Percentiles rank a stretch among this genome's conserved stretches.
Evolutionary conservation across 2,113 vertebrate genomes (phyloP).

Genomic region (Ploceus nigricollis): DNA sequence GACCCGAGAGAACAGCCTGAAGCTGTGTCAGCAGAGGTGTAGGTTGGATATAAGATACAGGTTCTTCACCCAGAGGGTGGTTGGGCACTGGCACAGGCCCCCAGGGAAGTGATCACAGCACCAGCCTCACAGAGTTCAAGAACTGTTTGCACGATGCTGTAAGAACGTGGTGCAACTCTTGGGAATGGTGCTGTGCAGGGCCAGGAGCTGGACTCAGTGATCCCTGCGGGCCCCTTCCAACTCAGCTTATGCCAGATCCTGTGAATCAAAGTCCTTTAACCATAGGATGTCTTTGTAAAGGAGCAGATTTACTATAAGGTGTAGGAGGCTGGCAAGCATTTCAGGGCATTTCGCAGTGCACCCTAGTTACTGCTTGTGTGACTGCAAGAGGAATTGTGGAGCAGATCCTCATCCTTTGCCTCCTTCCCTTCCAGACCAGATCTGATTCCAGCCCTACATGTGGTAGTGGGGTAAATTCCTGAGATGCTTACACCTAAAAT

Average conservation of each 20-base stretch:
- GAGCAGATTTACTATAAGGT: not conserved
- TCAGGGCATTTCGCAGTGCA: not conserved
- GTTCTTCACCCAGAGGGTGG: not conserved
- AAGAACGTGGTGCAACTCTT: fast-evolving
- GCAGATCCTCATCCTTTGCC: not conserved
- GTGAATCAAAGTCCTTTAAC: not conserved
- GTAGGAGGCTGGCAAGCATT: not conserved
- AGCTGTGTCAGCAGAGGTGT: not conserved
- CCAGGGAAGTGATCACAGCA: not conserved
- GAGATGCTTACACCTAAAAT: not conserved
- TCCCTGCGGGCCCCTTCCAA: not conserved
- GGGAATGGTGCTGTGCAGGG: not conserved
- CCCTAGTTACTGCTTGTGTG: not conserved
- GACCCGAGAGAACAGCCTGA: fast-evolving
- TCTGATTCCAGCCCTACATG: not conserved
- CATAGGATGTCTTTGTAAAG: not conserved
- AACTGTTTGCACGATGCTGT: not conserved
- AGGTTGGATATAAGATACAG: not conserved
- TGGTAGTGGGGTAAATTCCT: not conserved
- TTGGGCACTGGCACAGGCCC: not conserved
- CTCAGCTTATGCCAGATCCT: not conserved
- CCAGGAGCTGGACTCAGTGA: not conserved
- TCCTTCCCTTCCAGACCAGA: not conserved
- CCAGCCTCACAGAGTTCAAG: not conserved
- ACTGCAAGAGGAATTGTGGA: not conserved